Conservation (phyloP, 2,888 invertebrate species). For the Stenurella melanura region DNA sequence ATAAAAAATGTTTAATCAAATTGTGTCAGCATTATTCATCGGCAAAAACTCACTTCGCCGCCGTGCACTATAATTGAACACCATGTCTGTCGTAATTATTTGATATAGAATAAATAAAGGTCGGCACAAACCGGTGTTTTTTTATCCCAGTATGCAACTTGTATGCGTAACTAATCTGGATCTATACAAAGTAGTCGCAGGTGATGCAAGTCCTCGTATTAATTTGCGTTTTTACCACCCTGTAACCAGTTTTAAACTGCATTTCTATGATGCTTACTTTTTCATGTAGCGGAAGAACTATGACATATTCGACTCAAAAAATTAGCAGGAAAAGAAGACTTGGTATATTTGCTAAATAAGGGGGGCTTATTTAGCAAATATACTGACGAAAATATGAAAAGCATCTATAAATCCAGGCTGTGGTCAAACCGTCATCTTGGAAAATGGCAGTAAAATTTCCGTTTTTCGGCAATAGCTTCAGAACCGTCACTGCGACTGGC, state of each 20-base stretch:
- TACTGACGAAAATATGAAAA: too few relatives aligned
- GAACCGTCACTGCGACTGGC: too few relatives aligned
- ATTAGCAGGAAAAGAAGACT: too few relatives aligned
- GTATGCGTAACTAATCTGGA: constrained; percentile 35
- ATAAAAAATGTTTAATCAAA: constrained; percentile 31
- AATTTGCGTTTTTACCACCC: constrained; percentile 18
- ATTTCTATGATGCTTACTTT: too few relatives aligned
- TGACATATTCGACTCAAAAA: too few relatives aligned
- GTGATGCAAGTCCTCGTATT: background rate
- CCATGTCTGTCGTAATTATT: constrained; percentile 30
- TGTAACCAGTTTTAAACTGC: background rate
- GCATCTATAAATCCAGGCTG: too few relatives aligned
- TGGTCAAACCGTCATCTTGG: too few relatives aligned
- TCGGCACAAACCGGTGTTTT: constrained; percentile 27
- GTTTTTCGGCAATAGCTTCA: too few relatives aligned
- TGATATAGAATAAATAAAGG: constrained; percentile 36
- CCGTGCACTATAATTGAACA: constrained; percentile 27
- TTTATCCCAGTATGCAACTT: background rate
- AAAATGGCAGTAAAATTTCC: too few relatives aligned
- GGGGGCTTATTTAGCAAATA: too few relatives aligned
- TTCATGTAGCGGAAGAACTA: too few relatives aligned
- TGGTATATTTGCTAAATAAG: too few relatives aligned
- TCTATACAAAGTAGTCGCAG: constrained; percentile 12
- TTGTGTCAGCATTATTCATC: constrained; percentile 34
- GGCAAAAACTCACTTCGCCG: constrained; percentile 20